Base-by-base conservation (phyloP, 2,888 invertebrate species). In the Mythimna albipuncta region DNA sequence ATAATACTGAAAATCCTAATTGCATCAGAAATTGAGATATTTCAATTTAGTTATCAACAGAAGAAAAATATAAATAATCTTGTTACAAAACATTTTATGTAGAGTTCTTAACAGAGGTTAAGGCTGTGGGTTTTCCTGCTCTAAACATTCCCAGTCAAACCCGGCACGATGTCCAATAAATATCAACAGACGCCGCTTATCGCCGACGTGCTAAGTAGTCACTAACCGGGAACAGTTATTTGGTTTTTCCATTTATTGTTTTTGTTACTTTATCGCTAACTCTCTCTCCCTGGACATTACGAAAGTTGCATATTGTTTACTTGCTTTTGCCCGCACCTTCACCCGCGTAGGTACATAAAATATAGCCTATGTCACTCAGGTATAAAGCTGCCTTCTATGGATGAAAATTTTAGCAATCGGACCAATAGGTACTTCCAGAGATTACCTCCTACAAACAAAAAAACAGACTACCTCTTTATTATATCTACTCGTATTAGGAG, bases 121-220 rank as follows among this genome's bases (percentile, higher is more conserved):
- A 16, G 26, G 41, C 7, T 6, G 10, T 11, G 61, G 54, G 50
- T 57, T 82, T 82, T 82, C 66, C 64, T 54, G 41, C 21, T 54
- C n/a, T n/a, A 57, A 52, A 69, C 47, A 81, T 79, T 77, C 78
- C 69, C 64, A 61, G 69, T 66, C 59, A 58, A 69, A 79, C 70
- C 70, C 62, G 62, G 58, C 77, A 52, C 44, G 62, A 50, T 65
- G 26, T 65, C 64, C 69, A 81, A 64, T 71, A 76, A 55, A 58
- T 67, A 66, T 52, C 55, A 47, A 47, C n/a, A 35, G 16, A 65
- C 65, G 21, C 7, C 50, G 41, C 67, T 77, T 82, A 80, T 78
- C 72, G 32, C 11, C 9, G 55, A 58, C 10, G 21, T 75, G 32
- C 44, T 67, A 61, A 59, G 44, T 73, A 73, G 63, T 50, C 62